phyloP scores from a whole-genome alignment of 2,113 vertebrate species.

The Piprites chloris region DNA sequence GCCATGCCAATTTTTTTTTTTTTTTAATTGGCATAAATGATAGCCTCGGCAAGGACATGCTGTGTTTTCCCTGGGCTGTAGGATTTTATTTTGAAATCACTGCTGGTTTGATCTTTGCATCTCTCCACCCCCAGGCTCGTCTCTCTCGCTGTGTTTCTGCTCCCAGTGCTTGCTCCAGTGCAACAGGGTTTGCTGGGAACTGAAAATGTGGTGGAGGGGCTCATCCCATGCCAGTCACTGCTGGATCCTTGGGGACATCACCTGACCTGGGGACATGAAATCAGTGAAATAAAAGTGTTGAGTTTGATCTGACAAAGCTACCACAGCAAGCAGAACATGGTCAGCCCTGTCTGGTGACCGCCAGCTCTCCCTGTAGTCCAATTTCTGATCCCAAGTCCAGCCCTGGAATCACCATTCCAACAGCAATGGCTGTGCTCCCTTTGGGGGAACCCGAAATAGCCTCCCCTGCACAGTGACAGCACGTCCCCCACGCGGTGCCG shows the following conservation, averaged over 20 bases:
- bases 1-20: slow-evolving; percentile 37
- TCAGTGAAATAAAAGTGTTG: neutral
- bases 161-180: neutral
- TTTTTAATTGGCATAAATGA: slow-evolving; percentile 56
- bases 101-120: slow-evolving; percentile 19
- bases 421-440: neutral
- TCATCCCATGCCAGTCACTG: neutral
- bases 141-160: neutral
- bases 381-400: neutral
- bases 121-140: neutral
- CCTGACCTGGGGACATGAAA: neutral
- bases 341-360: neutral
- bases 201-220: neutral
- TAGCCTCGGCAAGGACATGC: neutral
- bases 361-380: neutral
- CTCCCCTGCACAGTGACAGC: neutral
- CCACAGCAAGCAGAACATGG: neutral
- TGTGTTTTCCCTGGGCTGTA: neutral
- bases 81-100: neutral
- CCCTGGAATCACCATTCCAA: neutral
- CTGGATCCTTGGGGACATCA: fast-evolving
- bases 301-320: neutral
- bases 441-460: neutral
- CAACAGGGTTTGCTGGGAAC: neutral
- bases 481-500: fast-evolving